Evolutionary conservation across 2,888 invertebrate species (phyloP), one percentile per base, ranked within the genome.

Genomic region (Boloria selene): DNA sequence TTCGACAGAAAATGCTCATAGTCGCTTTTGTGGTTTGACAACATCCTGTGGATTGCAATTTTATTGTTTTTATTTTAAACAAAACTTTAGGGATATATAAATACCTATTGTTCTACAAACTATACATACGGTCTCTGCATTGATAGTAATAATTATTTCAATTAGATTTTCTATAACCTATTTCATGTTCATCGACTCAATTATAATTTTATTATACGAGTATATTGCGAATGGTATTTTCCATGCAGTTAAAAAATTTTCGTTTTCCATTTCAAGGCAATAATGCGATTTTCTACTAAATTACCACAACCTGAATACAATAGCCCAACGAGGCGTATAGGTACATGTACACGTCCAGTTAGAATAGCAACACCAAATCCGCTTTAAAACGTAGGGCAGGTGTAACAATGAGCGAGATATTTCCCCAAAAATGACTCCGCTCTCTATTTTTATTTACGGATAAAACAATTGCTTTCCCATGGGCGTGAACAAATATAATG

Each of bases 401-500:
- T 74, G 73, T 74, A 73, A 78, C 72, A 74, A 75, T 75, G 75
- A 74, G 70, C 68, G 68, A 71, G 67, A 76, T 74, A 75, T 75
- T 77, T 73, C 71, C 61, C 58, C 69, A 72, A 75, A 74, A 74
- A 72, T 70, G 70, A 69, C 66, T 70, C 70, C 71, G 70, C 67
- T 72, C 68, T 72, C 71, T 75, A 72, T 75, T 75, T 77, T 72
- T 75, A 72, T 76, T 74, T 74, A 73, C 73, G 73, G 61, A 77
- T 75, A 78, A 78, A 80, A 78, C 77, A 80, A 82, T 83, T 77
- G 79, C 73, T 76, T 67, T 74, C 69, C 72, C 78, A 77, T 79
- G 77, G 71, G 72, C 75, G 79, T 74, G 77, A 80, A 77, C 79
- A 80, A 82, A 82, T 82, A 79, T 85, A 85, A 85, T 86, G 78